phyloP scores from a whole-genome alignment of 2,113 vertebrate genomes.

The Myodes glareolus region DNA sequence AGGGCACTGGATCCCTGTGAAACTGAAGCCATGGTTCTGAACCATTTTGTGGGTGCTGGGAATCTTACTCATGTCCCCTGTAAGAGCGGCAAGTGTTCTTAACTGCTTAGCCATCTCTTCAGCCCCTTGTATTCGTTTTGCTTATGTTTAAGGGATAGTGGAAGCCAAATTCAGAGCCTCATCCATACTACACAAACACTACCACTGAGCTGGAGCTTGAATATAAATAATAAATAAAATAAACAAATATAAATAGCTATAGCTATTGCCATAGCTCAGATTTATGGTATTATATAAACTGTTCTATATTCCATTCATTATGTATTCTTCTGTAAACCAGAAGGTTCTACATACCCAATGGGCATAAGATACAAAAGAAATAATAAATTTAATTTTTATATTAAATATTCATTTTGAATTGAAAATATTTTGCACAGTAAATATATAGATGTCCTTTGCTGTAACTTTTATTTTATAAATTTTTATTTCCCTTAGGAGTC shows the following conservation, averaged over 20 bases:
- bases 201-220: neutral
- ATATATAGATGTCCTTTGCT: neutral
- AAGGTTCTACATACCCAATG: neutral
- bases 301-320: neutral
- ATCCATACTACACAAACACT: no score
- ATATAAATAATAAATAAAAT: no score
- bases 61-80: neutral
- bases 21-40: neutral
- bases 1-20: neutral
- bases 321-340: neutral
- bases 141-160: neutral
- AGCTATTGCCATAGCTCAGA: neutral
- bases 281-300: constrained; percentile 25
- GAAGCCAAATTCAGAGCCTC: neutral
- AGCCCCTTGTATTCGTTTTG: neutral
- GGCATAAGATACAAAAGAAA: neutral
- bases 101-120: neutral
- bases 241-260: no score
- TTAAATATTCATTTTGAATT: neutral
- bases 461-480: neutral
- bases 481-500: constrained; percentile 78
- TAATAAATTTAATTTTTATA: neutral
- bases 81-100: neutral
- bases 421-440: neutral
- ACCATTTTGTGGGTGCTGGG: no score